These are phyloP conservation scores for Hemithea aestivaria DNA, from an alignment of 2,888 invertebrate genomes.

Conservation along the genomic window DNA sequence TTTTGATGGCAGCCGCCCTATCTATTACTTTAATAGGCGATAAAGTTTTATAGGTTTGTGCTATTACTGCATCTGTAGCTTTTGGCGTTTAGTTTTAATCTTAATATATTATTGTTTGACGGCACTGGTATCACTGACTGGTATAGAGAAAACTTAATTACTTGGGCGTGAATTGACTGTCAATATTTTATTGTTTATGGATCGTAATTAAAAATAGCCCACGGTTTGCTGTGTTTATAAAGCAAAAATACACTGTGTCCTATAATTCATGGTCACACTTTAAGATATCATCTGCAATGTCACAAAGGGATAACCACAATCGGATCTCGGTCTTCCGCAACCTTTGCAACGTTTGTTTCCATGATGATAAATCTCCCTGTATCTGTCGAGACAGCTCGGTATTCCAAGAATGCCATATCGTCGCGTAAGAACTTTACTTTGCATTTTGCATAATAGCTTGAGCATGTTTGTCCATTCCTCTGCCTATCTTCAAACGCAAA, in stretches of 20 bases:
- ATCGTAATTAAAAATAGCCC: too few relatives aligned
- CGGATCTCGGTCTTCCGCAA: neutral
- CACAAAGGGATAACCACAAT: too few relatives aligned
- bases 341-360: conserved; percentile 1
- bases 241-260: too few relatives aligned
- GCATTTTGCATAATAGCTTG: conserved; percentile 25
- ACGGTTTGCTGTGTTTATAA: too few relatives aligned
- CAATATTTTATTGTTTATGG: too few relatives aligned
- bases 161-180: too few relatives aligned
- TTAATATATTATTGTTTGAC: too few relatives aligned
- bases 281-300: too few relatives aligned
- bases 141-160: neutral
- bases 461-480: conserved; percentile 21
- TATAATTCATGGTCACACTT: too few relatives aligned
- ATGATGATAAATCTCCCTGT: conserved; percentile 12
- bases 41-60: conserved; percentile 5
- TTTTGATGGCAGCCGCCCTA: conserved; percentile 25
- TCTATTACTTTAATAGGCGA: conserved; percentile 30
- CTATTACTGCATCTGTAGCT: conserved; percentile 9
- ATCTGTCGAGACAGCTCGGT: conserved; percentile 8
- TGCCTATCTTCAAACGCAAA: conserved; percentile 15
- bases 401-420: conserved; percentile 13
- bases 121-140: too few relatives aligned
- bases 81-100: conserved; percentile 8
- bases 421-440: conserved; percentile 18